A percentile compares a stretch with the other conserved stretches of the same genome.
phyloP scores from a whole-genome alignment of 2,797 vertebrate species.

The Diceros bicornis region DNA sequence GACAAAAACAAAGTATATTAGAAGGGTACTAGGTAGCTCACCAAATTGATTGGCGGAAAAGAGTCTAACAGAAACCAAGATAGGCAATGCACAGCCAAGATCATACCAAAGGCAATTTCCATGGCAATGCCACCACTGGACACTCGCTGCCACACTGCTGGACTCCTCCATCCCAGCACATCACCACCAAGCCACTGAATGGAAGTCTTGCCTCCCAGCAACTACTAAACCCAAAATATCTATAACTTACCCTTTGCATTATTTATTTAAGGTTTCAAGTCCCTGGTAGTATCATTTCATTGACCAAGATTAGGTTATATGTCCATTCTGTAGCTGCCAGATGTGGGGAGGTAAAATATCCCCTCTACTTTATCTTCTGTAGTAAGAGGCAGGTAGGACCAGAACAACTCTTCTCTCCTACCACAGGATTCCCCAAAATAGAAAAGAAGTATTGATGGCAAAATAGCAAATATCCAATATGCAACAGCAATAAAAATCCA shows the following conservation, averaged over 20 bases:
- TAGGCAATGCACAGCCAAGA: background rate
- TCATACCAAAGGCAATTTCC: background rate
- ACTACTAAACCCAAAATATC: background rate
- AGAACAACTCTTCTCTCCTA: background rate
- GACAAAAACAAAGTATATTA: background rate
- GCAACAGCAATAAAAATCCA: slow-evolving; percentile 30
- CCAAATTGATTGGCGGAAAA: background rate
- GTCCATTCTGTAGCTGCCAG: background rate
- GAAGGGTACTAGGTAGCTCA: background rate
- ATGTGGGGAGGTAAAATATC: background rate
- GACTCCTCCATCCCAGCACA: too few species aligned
- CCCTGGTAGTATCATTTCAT: background rate
- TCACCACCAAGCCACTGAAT: background rate
- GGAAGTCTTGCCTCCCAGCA: background rate
- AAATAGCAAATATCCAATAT: background rate
- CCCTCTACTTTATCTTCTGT: slow-evolving; percentile 34
- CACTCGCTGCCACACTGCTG: fast-evolving
- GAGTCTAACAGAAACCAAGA: background rate
- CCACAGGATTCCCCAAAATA: background rate
- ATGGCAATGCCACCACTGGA: background rate
- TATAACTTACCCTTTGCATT: background rate
- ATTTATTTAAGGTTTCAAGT: background rate
- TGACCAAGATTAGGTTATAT: background rate
- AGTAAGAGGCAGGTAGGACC: background rate
- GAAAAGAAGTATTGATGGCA: background rate